Evolutionary conservation across 2,888 invertebrate species (phyloP).

Genomic region (Ditylenchus weischeri): DNA sequence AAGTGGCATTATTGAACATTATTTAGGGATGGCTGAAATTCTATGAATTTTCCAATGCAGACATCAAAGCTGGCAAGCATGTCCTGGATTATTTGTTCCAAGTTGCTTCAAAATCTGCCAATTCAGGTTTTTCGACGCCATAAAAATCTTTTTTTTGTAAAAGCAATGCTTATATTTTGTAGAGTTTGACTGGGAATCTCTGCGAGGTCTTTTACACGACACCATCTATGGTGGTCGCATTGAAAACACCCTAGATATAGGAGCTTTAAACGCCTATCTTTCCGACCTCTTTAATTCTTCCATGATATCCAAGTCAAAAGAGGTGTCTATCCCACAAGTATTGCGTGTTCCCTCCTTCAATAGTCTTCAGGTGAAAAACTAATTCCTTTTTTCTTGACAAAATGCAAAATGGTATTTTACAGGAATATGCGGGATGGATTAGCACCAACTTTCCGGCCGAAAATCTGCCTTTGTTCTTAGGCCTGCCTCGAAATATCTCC

Average conservation of each 20-base stretch:
- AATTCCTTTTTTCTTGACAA: not conserved
- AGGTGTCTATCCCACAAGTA: conserved; percentile 10
- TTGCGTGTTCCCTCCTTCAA: conserved; percentile 26
- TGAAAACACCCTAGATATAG: conserved; percentile 74
- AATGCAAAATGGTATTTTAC: not conserved
- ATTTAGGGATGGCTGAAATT: conserved; percentile 79
- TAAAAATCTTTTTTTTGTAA: not conserved
- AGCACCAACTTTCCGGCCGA: conserved; percentile 50
- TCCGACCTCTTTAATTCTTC: conserved; percentile 60
- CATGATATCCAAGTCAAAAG: conserved; percentile 23
- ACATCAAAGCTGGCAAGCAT: conserved; percentile 73
- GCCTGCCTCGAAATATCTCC: conserved; percentile 81
- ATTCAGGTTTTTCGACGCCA: not conserved
- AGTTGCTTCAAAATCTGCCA: conserved; percentile 11
- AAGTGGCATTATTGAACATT: not conserved
- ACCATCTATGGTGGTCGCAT: conserved; percentile 83
- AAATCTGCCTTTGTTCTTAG: conserved; percentile 75
- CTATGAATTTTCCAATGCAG: conserved; percentile 82
- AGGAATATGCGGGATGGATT: conserved; percentile 30
- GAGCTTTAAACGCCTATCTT: conserved; percentile 71
- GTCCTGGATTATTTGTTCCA: conserved; percentile 62
- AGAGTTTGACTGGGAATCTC: conserved; percentile 69
- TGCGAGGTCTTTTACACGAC: conserved; percentile 74
- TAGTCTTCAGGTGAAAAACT: conserved; percentile 9
- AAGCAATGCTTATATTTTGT: conserved; percentile 18